Base-by-base conservation (phyloP, 2,888 invertebrate genomes). In the Heliconius sara region DNA sequence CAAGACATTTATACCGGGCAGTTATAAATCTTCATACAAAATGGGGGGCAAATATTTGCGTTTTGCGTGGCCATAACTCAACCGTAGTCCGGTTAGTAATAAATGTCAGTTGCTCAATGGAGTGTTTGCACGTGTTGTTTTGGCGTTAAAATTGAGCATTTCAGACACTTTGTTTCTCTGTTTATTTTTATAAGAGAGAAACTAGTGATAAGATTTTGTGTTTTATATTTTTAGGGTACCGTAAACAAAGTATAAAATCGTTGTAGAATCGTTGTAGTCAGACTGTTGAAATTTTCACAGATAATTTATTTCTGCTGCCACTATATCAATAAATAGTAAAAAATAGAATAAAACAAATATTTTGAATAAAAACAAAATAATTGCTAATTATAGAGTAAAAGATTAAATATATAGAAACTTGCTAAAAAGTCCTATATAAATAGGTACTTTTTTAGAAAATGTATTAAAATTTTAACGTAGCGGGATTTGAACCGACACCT, bases 1-100 rank as follows among this genome's bases (percentile, higher is more conserved):
- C 88, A 89, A 87, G 89, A 87, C 85, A 86, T 85, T 87, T 88
- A 86, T 86, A 86, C 86, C 86, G 85, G 77, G 66, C n/a, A 34
- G 83, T 85, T 85, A 87, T 89, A 88, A 87, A 88, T 89, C 88
- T 88, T 84, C 72, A 72, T 76, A 79, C 85, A 87, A 77, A 60
- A 79, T 81, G 75, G 77, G 43, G 81, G 75, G 79, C 76, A 79
- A 83, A 83, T 80, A 79, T 83, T 81, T 83, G 83, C 76, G 70
- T 63, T 80, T 76, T 79, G 75, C 80, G 63, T 77, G 75, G 79
- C 79, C 77, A 78, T 81, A 81, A 79, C 70, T 83, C 78, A 83
- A 78, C 43, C 80, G 74, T 72, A 65, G 78, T 43, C 71, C 63
- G 77, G 70, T 65, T 76, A 65, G 80, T 74, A 74, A 79, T 82